A percentile compares a stretch with the other conserved stretches of the same genome.
These are phyloP conservation scores for Cantharis rufa DNA, from an alignment of 2,888 invertebrate species.

Conservation along the genomic window DNA sequence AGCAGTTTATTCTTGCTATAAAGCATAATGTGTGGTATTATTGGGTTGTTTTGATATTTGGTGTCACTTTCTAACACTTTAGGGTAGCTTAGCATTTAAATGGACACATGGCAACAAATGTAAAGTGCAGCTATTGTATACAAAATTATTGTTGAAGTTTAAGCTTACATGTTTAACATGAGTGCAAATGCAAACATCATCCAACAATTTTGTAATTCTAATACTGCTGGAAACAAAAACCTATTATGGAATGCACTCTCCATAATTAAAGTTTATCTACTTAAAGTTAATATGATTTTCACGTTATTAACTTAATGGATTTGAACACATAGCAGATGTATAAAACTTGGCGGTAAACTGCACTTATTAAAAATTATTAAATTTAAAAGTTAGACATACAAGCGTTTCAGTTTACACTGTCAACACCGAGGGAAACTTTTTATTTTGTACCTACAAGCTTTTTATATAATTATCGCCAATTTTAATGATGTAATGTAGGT, in stretches of 20 bases:
- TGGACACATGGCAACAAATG: slow-evolving; percentile 22
- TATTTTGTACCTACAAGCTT: background rate
- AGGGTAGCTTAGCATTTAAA: slow-evolving; percentile 34
- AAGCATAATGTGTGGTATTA: slow-evolving; percentile 9
- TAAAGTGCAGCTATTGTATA: slow-evolving; percentile 19
- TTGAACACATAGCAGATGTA: slow-evolving; percentile 19
- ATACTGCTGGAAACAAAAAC: slow-evolving; percentile 8
- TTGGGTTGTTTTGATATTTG: slow-evolving; percentile 31
- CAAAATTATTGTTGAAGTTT: slow-evolving; percentile 21
- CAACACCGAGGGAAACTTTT: background rate
- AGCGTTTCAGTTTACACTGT: background rate
- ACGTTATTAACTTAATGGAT: slow-evolving; percentile 15
- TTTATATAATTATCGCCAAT: background rate
- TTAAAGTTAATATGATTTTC: slow-evolving; percentile 12
- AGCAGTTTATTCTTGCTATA: slow-evolving; percentile 14
- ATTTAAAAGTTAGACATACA: background rate
- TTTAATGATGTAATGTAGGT: background rate
- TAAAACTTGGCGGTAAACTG: slow-evolving; percentile 7
- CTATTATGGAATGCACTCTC: slow-evolving; percentile 22
- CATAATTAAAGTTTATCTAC: slow-evolving; percentile 23
- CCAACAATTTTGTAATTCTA: slow-evolving; percentile 12
- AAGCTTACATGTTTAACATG: slow-evolving; percentile 16
- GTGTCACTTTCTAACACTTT: slow-evolving; percentile 18
- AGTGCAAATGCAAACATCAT: slow-evolving; percentile 9
- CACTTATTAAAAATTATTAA: background rate